Evolutionary conservation across 2,797 vertebrate species (phyloP).

Genomic region (Synanceia verrucosa): DNA sequence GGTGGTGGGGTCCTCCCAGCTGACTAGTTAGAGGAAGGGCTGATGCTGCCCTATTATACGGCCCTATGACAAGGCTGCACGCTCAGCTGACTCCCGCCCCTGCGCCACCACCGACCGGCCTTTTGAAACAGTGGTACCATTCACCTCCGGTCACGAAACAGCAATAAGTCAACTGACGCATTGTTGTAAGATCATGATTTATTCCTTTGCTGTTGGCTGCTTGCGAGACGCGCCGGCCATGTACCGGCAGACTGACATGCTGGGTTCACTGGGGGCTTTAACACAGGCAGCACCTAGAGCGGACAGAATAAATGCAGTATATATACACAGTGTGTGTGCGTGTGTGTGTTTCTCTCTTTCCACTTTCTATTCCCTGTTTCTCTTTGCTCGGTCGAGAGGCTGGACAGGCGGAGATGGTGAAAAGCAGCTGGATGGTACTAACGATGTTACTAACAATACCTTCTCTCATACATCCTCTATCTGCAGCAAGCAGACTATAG

Average conservation of each 20-base stretch:
- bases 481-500: slow-evolving; percentile 41
- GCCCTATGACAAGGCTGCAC: slow-evolving; percentile 95
- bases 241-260: slow-evolving; percentile 86
- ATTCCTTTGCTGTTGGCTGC: slow-evolving; percentile 90
- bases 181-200: slow-evolving; percentile 96
- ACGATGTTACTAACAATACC: slow-evolving; percentile 74
- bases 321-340: slow-evolving; percentile 37
- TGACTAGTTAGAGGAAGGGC: slow-evolving; percentile 95
- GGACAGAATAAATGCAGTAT: slow-evolving; percentile 81
- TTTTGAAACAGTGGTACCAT: slow-evolving; percentile 88
- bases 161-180: slow-evolving; percentile 93
- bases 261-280: slow-evolving; percentile 84
- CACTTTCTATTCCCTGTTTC: slow-evolving; percentile 54
- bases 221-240: slow-evolving; percentile 78
- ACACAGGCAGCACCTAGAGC: slow-evolving; percentile 84
- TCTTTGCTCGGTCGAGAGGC: slow-evolving; percentile 61
- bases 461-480: slow-evolving; percentile 52
- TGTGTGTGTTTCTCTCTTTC: slow-evolving; percentile 26
- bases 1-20: slow-evolving; percentile 84
- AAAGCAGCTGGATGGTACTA: slow-evolving; percentile 75
- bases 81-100: slow-evolving; percentile 86
- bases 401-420: slow-evolving; percentile 70
- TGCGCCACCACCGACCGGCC: slow-evolving; percentile 69
- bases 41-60: slow-evolving; percentile 92
- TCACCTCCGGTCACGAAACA: slow-evolving; percentile 91